Conservation (phyloP, 2,113 vertebrate species). For the Orthonyx spaldingii region DNA sequence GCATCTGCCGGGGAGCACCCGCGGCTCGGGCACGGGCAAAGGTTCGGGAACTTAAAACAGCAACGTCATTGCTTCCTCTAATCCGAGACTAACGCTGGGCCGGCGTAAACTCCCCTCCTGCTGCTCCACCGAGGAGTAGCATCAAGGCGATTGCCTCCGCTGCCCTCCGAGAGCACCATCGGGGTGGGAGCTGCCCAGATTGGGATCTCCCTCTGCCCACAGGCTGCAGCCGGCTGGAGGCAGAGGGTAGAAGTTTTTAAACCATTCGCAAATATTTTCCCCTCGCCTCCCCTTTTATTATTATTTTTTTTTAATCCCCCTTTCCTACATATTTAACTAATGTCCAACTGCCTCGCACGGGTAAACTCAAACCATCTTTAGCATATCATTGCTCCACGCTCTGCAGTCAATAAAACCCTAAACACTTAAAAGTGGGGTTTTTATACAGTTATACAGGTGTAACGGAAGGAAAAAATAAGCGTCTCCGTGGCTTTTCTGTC, state of each 20-base stretch:
- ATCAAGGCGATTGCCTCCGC: not conserved
- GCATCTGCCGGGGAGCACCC: not conserved
- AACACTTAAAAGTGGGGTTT: not conserved
- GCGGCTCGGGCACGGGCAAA: not conserved
- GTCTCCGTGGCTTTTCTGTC: not conserved
- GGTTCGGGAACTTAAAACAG: not conserved
- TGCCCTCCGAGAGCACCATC: not conserved
- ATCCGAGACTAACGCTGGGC: not conserved
- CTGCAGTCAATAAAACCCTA: not conserved
- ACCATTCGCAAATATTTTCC: not conserved
- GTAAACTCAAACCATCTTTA: not conserved
- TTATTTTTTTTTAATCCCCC: too few relatives aligned
- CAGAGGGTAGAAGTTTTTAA: not conserved
- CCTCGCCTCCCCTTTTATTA: too few relatives aligned
- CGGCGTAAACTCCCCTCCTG: not conserved
- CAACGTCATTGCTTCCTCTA: not conserved
- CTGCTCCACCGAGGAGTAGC: not conserved
- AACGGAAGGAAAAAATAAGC: not conserved
- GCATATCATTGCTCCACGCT: not conserved
- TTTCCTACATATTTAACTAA: not conserved
- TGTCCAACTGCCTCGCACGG: not conserved
- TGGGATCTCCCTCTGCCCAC: not conserved
- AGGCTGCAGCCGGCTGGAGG: not conserved
- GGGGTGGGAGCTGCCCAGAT: not conserved
- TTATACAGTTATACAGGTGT: not conserved